These are phyloP conservation scores for Drosophila seguyi DNA, from an alignment of 1,140 invertebrate genomes.

Conservation along the genomic window DNA sequence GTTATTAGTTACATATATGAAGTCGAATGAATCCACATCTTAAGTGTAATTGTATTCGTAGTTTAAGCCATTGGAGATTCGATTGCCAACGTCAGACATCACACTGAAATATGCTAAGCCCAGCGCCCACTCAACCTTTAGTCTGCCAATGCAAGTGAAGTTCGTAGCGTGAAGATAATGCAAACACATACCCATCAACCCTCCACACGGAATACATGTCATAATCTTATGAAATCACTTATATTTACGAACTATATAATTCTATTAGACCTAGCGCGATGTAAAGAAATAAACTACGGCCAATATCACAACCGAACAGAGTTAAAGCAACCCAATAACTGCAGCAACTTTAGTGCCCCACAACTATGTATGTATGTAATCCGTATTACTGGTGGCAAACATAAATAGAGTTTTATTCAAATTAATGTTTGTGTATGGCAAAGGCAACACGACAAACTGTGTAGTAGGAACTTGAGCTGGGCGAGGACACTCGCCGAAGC, in stretches of 20 bases:
- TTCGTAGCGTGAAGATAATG: conserved; percentile 32
- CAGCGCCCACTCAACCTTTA: conserved; percentile 36
- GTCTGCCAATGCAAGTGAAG: conserved; percentile 38
- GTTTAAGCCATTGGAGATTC: conserved; percentile 34
- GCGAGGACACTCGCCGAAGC: conserved; percentile 32
- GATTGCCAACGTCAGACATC: conserved; percentile 42
- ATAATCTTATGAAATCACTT: conserved; percentile 63
- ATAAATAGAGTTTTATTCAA: conserved; percentile 70
- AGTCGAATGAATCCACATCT: conserved; percentile 59
- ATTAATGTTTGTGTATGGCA: conserved; percentile 50
- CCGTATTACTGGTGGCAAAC: conserved; percentile 61
- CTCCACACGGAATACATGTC: conserved; percentile 55
- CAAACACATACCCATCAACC: conserved; percentile 23
- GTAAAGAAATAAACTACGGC: conserved; percentile 61
- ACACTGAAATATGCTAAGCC: conserved; percentile 22
- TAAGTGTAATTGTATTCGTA: conserved; percentile 46
- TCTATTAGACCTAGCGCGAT: conserved; percentile 53
- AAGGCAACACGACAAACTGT: conserved; percentile 20
- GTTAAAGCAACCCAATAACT: conserved; percentile 50
- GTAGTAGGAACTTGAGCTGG: conserved; percentile 43
- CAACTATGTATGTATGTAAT: conserved; percentile 67
- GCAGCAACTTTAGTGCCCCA: conserved; percentile 55
- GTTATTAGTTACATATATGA: conserved; percentile 77
- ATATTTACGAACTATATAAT: conserved; percentile 59
- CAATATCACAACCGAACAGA: conserved; percentile 67